Evolutionary conservation across 1,140 invertebrate genomes (phyloP), one percentile per base, ranked within the genome.

Genomic region (Drosophila varians): DNA sequence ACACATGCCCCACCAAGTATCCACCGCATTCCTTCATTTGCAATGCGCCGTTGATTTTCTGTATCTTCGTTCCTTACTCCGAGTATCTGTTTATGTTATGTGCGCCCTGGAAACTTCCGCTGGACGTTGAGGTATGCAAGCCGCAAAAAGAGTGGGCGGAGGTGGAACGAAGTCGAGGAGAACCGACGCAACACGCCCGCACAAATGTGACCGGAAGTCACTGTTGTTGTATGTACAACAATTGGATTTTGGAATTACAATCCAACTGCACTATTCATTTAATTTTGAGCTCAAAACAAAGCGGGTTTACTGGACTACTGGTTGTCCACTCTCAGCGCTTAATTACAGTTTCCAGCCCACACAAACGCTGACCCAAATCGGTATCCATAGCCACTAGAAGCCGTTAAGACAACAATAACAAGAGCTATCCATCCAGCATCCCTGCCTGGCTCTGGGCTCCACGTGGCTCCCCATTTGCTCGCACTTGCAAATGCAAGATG

Each of bases 291-390:
- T 36, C 7, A 31, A 31, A 31, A 31, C 28, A 38, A 4, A 38
- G 5, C 7, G 7, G n/a, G 6, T 5, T 38, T 16, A 38, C 36
- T 38, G 36, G 7, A 7, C 36, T 49, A 21, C 57, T 52, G 23
- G 11, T 36, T 80, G 31, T 58, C 43, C 11, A 38, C 49, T 11
- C 28, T 31, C 28, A 11, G 28, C 2, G 28, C 60, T 80, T 74
- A 87, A 87, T 87, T 82, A 82, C 79, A 87, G 82, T 87, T 87
- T n/a, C 74, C 70, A 74, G 57, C 82, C 82, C 74, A 87, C 82
- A 77, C 82, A 87, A 70, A 71, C 54, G 82, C 75, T 87, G 82
- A 87, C 82, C 82, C 82, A 87, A 87, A 87, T 87, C 28, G 47
- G 40, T 51, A 31, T 31, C 76, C 46, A 52, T 25, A 21, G 40